Percentiles rank a stretch among this genome's conserved stretches.
phyloP scores from a whole-genome alignment of 2,113 vertebrate species.

The Ovis canadensis region DNA sequence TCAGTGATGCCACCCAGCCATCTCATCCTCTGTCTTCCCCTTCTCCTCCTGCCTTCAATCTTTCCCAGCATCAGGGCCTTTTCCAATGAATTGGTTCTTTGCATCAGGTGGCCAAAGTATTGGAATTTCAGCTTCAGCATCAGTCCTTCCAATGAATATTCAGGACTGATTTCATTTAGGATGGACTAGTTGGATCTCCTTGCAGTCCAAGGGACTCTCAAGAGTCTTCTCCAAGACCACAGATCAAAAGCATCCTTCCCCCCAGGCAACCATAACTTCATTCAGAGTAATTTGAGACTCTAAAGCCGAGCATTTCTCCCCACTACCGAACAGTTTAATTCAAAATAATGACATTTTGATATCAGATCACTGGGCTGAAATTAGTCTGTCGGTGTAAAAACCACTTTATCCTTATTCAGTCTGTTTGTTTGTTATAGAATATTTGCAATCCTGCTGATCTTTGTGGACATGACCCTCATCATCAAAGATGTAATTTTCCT shows the following conservation, averaged over 20 bases:
- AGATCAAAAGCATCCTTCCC: background rate
- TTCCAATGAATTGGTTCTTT: background rate
- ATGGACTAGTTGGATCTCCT: background rate
- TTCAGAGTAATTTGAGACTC: background rate
- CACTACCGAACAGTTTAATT: background rate
- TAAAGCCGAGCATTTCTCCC: background rate
- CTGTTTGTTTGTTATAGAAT: slow-evolving; percentile 79
- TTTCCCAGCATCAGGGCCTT: background rate
- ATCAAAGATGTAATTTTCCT: slow-evolving; percentile 81
- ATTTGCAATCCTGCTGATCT: slow-evolving; percentile 89
- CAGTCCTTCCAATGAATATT: background rate
- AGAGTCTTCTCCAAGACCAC: background rate
- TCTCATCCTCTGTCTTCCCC: background rate
- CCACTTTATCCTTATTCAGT: background rate
- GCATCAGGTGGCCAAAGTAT: background rate
- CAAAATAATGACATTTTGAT: background rate
- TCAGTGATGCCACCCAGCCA: background rate
- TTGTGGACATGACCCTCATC: slow-evolving; percentile 88
- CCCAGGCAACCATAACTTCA: background rate
- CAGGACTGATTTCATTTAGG: background rate
- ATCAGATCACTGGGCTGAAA: background rate
- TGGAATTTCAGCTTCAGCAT: background rate
- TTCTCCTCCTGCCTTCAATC: background rate
- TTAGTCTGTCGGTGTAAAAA: background rate
- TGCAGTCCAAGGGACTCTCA: background rate